A percentile compares a stretch with the other conserved stretches of the same genome.
phyloP scores from a whole-genome alignment of 2,888 invertebrate genomes.

The Marasmarcha lunaedactyla region DNA sequence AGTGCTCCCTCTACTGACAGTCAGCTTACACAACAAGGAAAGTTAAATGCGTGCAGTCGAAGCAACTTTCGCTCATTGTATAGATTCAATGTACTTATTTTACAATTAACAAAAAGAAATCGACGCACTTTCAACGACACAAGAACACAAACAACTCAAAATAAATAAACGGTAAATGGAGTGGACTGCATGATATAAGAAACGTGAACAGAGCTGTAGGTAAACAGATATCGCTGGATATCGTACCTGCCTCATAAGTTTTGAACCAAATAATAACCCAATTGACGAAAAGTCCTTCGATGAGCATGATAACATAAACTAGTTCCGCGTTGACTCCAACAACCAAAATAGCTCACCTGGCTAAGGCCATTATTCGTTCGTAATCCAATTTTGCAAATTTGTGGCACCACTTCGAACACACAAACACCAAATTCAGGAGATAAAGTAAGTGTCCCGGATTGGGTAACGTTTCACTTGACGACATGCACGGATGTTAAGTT shows the following conservation, averaged over 20 bases:
- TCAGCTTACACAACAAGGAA: constrained; percentile 68
- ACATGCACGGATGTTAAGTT: constrained; percentile 61
- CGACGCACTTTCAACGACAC: constrained; percentile 19
- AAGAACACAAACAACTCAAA: constrained; percentile 5
- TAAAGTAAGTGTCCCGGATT: constrained; percentile 31
- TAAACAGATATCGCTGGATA: not conserved
- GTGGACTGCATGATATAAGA: not conserved
- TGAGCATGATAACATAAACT: constrained; percentile 58
- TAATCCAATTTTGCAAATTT: constrained; percentile 66
- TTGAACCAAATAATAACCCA: constrained; percentile 36
- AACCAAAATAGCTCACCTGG: constrained; percentile 69
- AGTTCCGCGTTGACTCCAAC: constrained; percentile 67
- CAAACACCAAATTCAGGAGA: constrained; percentile 39
- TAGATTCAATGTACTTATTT: constrained; percentile 19
- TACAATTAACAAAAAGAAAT: constrained; percentile 19
- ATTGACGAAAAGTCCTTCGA: constrained; percentile 52
- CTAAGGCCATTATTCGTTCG: constrained; percentile 69
- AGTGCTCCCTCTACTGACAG: constrained; percentile 57
- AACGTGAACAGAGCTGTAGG: not conserved
- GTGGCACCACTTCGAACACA: constrained; percentile 54
- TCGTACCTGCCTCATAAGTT: not conserved
- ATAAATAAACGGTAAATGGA: too few species aligned
- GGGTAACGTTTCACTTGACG: too few species aligned
- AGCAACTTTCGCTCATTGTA: constrained; percentile 64
- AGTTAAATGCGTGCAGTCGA: constrained; percentile 58